Evolutionary conservation across 2,113 vertebrate genomes (phyloP).

Genomic region (Ceyx melanurus): DNA sequence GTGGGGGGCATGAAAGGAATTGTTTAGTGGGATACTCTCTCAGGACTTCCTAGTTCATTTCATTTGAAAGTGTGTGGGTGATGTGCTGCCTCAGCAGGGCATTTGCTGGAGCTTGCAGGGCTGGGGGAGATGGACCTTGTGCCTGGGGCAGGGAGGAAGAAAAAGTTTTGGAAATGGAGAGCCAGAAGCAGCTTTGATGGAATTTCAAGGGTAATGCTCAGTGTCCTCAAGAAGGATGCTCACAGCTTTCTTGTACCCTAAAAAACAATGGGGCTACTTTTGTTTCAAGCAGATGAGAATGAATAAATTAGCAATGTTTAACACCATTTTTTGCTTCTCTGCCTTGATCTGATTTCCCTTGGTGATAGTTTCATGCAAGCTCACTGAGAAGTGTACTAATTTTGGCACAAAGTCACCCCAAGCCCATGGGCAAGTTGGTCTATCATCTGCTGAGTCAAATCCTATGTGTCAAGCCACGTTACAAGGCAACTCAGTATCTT

Average conservation of each 20-base stretch:
- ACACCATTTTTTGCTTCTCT: background rate
- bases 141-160: rapidly evolving
- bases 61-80: background rate
- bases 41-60: background rate
- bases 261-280: background rate
- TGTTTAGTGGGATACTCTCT: background rate
- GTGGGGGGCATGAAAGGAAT: background rate
- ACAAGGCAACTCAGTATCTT: background rate
- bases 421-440: conserved; percentile 33
- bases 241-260: background rate
- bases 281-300: background rate
- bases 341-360: background rate
- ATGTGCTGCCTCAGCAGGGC: rapidly evolving
- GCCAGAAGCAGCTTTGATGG: background rate
- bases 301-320: background rate
- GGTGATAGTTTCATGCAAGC: background rate
- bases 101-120: background rate
- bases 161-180: background rate
- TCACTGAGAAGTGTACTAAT: conserved; percentile 26
- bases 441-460: background rate
- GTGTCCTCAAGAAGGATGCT: background rate
- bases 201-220: background rate
- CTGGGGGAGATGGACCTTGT: background rate
- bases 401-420: conserved; percentile 18
- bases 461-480: conserved; percentile 31